Evolutionary conservation across 1,140 invertebrate genomes (phyloP).

Genomic region (Drosophila eugracilis): DNA sequence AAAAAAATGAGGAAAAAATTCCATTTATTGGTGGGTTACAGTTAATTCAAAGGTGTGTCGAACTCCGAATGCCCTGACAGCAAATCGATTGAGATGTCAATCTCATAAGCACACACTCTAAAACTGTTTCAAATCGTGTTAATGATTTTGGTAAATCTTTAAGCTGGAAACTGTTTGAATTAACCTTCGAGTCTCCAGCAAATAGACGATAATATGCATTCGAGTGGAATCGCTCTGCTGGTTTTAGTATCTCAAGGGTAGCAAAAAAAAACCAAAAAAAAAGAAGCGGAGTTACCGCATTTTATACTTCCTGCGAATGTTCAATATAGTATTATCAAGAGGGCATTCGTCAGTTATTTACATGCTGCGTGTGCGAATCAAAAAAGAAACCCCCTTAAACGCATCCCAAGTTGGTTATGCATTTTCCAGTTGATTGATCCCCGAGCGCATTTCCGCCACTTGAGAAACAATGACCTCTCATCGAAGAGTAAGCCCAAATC

Average conservation of each 20-base stretch:
- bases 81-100: conserved; percentile 36
- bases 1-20: background rate
- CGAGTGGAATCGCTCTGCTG: conserved; percentile 35
- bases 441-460: conserved; percentile 42
- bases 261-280: no score
- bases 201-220: background rate
- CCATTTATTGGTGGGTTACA: no score
- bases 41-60: conserved; percentile 47
- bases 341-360: conserved; percentile 21
- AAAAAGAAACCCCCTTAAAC: conserved; percentile 2
- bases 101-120: conserved; percentile 4
- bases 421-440: conserved; percentile 38
- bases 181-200: conserved; percentile 29
- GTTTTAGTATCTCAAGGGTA: conserved; percentile 16
- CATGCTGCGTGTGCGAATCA: conserved; percentile 10
- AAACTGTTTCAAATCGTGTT: conserved; percentile 12
- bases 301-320: conserved; percentile 17
- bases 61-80: conserved; percentile 22
- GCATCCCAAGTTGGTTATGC: conserved; percentile 15
- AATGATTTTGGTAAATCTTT: conserved; percentile 25
- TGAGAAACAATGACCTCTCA: conserved; percentile 30
- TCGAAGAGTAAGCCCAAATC: conserved; percentile 35
- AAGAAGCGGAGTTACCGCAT: conserved; percentile 2
- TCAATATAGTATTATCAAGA: conserved; percentile 26
- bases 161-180: conserved; percentile 1